These are phyloP conservation scores for Danio aesculapii DNA, from an alignment of 2,797 vertebrate genomes.

Conservation along the genomic window DNA sequence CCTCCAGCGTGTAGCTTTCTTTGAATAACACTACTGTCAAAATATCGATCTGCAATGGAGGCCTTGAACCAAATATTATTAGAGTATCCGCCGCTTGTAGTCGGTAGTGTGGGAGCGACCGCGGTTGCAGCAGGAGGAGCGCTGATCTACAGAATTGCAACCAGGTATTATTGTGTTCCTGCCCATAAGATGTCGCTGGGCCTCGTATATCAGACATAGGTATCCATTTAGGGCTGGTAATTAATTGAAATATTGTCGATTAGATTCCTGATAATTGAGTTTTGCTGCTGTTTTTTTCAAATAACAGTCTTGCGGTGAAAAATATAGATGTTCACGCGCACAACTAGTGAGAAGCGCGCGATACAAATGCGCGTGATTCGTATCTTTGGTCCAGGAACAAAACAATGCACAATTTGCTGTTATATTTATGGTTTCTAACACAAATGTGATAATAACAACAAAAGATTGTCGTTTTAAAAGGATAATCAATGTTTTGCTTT, in stretches of 20 bases:
- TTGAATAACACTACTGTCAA: neutral
- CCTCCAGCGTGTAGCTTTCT: neutral
- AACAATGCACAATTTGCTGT: neutral
- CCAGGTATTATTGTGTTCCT: constrained; percentile 77
- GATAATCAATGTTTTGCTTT: too few species aligned
- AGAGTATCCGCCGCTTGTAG: constrained; percentile 81
- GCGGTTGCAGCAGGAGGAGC: constrained; percentile 83
- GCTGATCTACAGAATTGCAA: constrained; percentile 85
- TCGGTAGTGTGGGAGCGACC: constrained; percentile 85
- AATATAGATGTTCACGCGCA: neutral
- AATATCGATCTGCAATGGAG: constrained; percentile 76
- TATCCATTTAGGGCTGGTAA: neutral
- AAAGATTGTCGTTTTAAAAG: too few species aligned
- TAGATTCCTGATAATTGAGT: too few species aligned
- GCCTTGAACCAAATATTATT: constrained; percentile 76
- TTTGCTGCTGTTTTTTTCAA: neutral
- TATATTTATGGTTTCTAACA: neutral
- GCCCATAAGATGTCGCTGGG: constrained; percentile 23
- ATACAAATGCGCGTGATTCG: neutral
- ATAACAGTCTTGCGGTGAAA: neutral
- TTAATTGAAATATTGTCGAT: neutral
- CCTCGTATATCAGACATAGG: neutral
- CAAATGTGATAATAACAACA: neutral
- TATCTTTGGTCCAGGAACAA: neutral
- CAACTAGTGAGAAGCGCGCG: neutral